phyloP scores from a whole-genome alignment of 2,888 invertebrate genomes.

The Trichopria drosophilae region DNA sequence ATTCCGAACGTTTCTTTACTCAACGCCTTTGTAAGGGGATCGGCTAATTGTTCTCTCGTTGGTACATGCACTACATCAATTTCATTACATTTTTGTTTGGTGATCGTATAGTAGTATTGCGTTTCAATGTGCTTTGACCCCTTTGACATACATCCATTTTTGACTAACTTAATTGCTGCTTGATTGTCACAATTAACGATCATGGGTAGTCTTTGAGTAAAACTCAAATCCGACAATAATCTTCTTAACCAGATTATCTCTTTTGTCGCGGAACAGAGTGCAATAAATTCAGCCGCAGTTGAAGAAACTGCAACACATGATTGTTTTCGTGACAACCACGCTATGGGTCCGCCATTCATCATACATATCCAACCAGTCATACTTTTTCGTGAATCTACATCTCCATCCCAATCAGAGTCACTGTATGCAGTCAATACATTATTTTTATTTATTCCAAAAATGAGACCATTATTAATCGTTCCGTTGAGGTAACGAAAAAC shows the following conservation, averaged over 20 bases:
- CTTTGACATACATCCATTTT: too few relatives aligned
- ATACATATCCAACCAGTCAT: not conserved
- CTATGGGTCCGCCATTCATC: conserved; percentile 2
- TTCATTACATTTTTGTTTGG: too few relatives aligned
- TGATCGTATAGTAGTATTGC: too few relatives aligned
- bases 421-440: not conserved
- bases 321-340: conserved; percentile 3
- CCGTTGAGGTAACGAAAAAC: not conserved
- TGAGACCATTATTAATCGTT: not conserved
- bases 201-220: too few relatives aligned
- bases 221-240: not conserved
- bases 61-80: too few relatives aligned
- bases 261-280: not conserved
- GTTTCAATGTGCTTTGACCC: too few relatives aligned
- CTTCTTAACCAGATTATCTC: conserved; percentile 3
- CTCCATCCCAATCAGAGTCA: conserved; percentile 13
- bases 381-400: not conserved
- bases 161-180: too few relatives aligned
- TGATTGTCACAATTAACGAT: too few relatives aligned
- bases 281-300: conserved; percentile 3
- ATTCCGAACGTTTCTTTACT: too few relatives aligned
- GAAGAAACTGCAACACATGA: not conserved
- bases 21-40: too few relatives aligned
- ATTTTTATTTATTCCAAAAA: not conserved
- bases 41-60: too few relatives aligned